Evolutionary conservation across 2,113 vertebrate genomes (phyloP).

Genomic region (Macquaria australasica): DNA sequence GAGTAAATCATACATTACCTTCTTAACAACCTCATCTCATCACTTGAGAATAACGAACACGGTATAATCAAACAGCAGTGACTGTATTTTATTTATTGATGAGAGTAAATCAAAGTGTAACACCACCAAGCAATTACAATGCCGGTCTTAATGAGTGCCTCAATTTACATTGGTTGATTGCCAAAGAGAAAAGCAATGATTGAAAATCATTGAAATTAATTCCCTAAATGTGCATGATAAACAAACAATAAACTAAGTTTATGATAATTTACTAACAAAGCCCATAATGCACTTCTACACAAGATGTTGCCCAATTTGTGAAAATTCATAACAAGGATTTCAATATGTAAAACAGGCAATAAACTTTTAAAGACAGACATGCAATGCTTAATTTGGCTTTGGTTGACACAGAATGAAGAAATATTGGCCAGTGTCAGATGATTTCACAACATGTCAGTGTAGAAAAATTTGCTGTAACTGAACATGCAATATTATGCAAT

Average conservation of each 20-base stretch:
- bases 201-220: slow-evolving; percentile 71
- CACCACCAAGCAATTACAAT: slow-evolving; percentile 75
- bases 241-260: slow-evolving; percentile 70
- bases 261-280: slow-evolving; percentile 53
- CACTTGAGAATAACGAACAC: slow-evolving; percentile 70
- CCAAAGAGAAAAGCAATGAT: slow-evolving; percentile 68
- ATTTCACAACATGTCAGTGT: neutral
- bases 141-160: slow-evolving; percentile 72
- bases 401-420: neutral
- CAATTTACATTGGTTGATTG: slow-evolving; percentile 78
- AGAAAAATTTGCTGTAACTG: neutral
- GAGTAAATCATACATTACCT: slow-evolving; percentile 62
- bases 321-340: slow-evolving; percentile 29
- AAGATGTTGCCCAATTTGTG: slow-evolving; percentile 18
- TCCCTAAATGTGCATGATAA: slow-evolving; percentile 68
- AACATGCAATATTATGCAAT: slow-evolving; percentile 25
- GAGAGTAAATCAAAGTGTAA: slow-evolving; percentile 77
- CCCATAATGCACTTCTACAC: slow-evolving; percentile 24
- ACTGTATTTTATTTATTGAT: slow-evolving; percentile 81
- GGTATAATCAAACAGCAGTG: slow-evolving; percentile 74
- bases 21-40: slow-evolving; percentile 68
- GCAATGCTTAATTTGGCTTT: slow-evolving; percentile 14
- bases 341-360: slow-evolving; percentile 38
- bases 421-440: neutral
- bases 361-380: slow-evolving; percentile 3